Evolutionary conservation across 2,113 vertebrate genomes (phyloP), one percentile per base, ranked within the genome.

Genomic region (Oxygymnocypris stewartii): DNA sequence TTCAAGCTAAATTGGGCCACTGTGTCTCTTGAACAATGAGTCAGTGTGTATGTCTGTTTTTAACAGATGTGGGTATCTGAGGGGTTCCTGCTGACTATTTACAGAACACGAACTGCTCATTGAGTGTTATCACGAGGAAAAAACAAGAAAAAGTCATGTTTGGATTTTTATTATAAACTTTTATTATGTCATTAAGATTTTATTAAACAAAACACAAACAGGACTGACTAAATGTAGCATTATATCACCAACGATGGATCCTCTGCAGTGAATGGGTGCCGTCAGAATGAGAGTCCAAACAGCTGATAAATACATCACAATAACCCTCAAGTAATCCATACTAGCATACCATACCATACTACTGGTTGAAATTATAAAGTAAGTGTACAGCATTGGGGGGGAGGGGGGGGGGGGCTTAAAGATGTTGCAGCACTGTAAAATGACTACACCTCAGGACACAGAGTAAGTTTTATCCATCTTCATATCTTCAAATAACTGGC

Each of bases 1-100:
- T 86, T 79, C 87, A 85, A 28, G 47, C 8, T 14, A 85, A 88
- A 85, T 40, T 88, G 87, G 79, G 84, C 79, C 79, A 88, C 11
- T 78, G 61, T 82, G 87, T 88, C 49, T 88, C 49, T 74, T 81
- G 87, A 73, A 69, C 82, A 54, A n/a, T n/a, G 54, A 44, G 65
- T 79, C 47, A 18, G 69, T 31, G 40, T 74, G 40, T 84, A 65
- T 79, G 37, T 79, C 25, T 87, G 51, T 47, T 42, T 84, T 23
- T 73, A 44, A 74, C 51, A 77, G 79, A 75, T 82, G 71, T 35
- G 37, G 8, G 37, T 31, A 28, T 54, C 13, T 47, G 4, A 13
- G 31, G 28, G 25, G n/a, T 61, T 25, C 35, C 23, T 51, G 28
- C 18, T 40, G 28, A 54, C 2, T 25, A 4, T 79, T 44, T 42